Evolutionary conservation across 2,888 invertebrate species (phyloP), one percentile per base, ranked within the genome.

Genomic region (Magallana nippona): DNA sequence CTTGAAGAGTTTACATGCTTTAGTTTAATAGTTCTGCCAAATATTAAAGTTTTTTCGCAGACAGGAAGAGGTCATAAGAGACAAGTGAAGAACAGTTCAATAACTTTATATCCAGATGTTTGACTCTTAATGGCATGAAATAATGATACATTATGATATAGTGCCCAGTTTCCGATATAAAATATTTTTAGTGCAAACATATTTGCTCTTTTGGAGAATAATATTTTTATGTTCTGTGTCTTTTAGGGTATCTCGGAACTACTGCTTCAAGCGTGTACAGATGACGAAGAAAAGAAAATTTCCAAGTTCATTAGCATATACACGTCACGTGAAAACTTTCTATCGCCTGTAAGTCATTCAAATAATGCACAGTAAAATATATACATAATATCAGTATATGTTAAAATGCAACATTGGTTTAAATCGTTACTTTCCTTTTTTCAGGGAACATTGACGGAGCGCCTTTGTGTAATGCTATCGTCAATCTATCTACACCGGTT

Each of bases 401-500:
- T 60, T n/a, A 19, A 13, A 44, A 44, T 44, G 8, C 44, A 44
- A 10, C 17, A n/a, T 8, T 60, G n/a, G 1, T 17, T 63, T 10
- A 63, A 63, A 11, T 19, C 62, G 22, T 62, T 19, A 62, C 19
- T 63, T 27, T 71, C 32, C 22, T 62, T 55, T 55, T 86, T 85
- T 10, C 89, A 92, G 92, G 84, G 87, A 58, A 84, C 89, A 13
- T 79, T 92, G 58, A 89, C 91, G 1, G 92, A 90, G 77, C 88
- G 91, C 1, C 85, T 92, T 57, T 89, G 90, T 10, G 89, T 91
- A 27, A 90, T 92, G 91, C 85, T 91, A 86, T 85, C 89, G 32
- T 87, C 91, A 0, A 86, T 91, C 10, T 92, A 91, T 57, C 55
- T 85, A 44, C 83, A 85, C 32, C 55, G 79, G 55, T 79, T 85